These are phyloP conservation scores for Lathronympha strigana DNA, from an alignment of 2,888 invertebrate genomes.

Conservation along the genomic window DNA sequence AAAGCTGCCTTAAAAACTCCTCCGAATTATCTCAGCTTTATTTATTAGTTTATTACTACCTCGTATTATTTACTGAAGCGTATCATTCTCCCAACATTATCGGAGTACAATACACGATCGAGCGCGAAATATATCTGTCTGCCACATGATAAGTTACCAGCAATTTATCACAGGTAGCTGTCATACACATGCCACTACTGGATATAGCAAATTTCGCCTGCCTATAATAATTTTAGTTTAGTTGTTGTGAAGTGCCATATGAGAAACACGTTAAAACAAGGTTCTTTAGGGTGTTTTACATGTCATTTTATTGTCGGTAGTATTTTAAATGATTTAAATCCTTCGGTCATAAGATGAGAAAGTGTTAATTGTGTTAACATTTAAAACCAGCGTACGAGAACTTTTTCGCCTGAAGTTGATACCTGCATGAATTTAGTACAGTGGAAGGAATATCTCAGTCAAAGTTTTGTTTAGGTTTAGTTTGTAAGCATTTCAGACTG, in stretches of 20 bases:
- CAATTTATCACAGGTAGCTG: slow-evolving; percentile 71
- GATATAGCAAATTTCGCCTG: slow-evolving; percentile 45
- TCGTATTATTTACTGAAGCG: slow-evolving; percentile 20
- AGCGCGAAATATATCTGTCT: slow-evolving; percentile 66
- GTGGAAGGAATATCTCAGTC: background rate
- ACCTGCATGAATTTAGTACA: background rate
- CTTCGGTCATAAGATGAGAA: too few species aligned
- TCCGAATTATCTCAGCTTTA: background rate
- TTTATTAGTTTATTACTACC: slow-evolving; percentile 9
- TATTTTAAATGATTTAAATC: background rate
- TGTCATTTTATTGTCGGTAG: background rate
- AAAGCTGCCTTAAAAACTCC: too few species aligned
- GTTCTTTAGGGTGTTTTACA: background rate
- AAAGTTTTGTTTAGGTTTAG: slow-evolving; percentile 8
- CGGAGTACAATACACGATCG: slow-evolving; percentile 64
- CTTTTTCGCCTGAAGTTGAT: too few species aligned
- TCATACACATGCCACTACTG: slow-evolving; percentile 59
- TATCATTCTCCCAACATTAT: slow-evolving; percentile 47
- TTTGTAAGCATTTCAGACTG: slow-evolving; percentile 10
- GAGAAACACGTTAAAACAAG: background rate
- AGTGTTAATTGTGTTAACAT: background rate
- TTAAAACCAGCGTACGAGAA: background rate
- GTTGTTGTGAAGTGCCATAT: slow-evolving; percentile 32
- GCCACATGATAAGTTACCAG: slow-evolving; percentile 60
- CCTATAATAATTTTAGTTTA: slow-evolving; percentile 43